Conservation (phyloP, 2,113 vertebrate genomes). For the Leptobrachium leishanense region DNA sequence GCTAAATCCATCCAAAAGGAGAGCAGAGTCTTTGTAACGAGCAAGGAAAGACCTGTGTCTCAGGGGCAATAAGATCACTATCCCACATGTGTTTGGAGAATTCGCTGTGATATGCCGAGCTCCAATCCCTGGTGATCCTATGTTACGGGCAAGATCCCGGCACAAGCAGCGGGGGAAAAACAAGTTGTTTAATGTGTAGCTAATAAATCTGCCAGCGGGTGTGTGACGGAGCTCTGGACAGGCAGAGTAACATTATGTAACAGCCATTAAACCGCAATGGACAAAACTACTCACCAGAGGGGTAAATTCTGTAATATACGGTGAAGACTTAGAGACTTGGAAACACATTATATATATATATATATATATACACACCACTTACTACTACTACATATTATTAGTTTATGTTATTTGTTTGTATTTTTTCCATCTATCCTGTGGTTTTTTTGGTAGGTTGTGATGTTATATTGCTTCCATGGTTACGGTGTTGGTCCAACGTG, state of each 20-base stretch:
- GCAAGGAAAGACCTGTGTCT: neutral
- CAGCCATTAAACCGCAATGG: constrained; percentile 27
- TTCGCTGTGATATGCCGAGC: constrained; percentile 3
- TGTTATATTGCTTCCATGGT: too few relatives aligned
- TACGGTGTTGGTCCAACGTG: too few relatives aligned
- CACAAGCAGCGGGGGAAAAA: constrained; percentile 8
- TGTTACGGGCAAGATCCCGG: neutral
- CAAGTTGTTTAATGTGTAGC: constrained; percentile 25
- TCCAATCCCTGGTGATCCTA: neutral
- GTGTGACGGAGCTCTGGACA: constrained; percentile 19
- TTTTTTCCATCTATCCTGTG: too few relatives aligned
- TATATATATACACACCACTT: too few relatives aligned
- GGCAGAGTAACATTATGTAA: constrained; percentile 31
- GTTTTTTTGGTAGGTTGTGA: too few relatives aligned
- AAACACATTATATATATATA: neutral
- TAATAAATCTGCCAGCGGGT: constrained; percentile 18
- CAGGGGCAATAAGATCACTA: neutral
- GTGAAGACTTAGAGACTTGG: neutral
- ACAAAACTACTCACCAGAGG: constrained; percentile 15
- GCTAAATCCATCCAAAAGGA: neutral
- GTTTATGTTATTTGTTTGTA: too few relatives aligned
- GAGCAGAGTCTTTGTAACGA: neutral
- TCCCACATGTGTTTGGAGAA: neutral
- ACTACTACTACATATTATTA: too few relatives aligned
- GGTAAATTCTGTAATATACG: constrained; percentile 2